Evolutionary conservation across 2,113 vertebrate genomes (phyloP).

Genomic region (Channa maculata): DNA sequence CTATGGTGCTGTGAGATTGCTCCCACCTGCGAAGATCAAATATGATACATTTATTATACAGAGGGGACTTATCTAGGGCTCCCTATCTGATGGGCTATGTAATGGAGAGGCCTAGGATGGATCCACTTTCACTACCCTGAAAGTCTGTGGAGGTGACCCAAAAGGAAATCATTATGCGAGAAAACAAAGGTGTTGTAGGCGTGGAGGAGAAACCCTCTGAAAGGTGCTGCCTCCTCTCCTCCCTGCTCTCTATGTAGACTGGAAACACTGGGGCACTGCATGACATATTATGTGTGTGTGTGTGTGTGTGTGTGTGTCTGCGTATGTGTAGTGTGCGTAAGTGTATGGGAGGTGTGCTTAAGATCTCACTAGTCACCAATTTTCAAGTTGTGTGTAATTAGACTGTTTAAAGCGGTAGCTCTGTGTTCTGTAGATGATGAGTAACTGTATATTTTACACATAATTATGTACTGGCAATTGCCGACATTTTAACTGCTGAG

Average conservation of each 20-base stretch:
- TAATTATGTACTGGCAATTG: slow-evolving; percentile 50
- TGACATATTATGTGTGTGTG: slow-evolving; percentile 23
- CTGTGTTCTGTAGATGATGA: slow-evolving; percentile 33
- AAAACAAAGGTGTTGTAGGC: slow-evolving; percentile 75
- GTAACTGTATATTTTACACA: slow-evolving; percentile 48
- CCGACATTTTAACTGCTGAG: slow-evolving; percentile 25
- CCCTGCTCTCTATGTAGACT: slow-evolving; percentile 38
- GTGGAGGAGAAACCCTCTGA: slow-evolving; percentile 71
- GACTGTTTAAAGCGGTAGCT: slow-evolving; percentile 42
- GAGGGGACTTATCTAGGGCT: slow-evolving; percentile 79
- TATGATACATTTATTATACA: slow-evolving; percentile 84
- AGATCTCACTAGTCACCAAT: slow-evolving; percentile 40
- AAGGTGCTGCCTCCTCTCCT: slow-evolving; percentile 55
- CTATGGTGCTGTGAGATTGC: slow-evolving; percentile 70
- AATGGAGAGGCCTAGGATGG: slow-evolving; percentile 78
- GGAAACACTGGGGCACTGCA: slow-evolving; percentile 24
- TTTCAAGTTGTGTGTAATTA: slow-evolving; percentile 50
- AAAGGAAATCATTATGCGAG: slow-evolving; percentile 84
- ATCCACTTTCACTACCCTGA: slow-evolving; percentile 84
- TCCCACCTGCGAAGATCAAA: slow-evolving; percentile 85
- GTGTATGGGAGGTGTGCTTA: slow-evolving; percentile 41
- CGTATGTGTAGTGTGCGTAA: slow-evolving; percentile 5
- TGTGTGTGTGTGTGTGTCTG: slow-evolving; percentile 34
- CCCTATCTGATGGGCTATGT: slow-evolving; percentile 84
- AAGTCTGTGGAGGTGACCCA: slow-evolving; percentile 82